phyloP scores from a whole-genome alignment of 1,140 invertebrate genomes.

The Tetramorium alpestre region DNA sequence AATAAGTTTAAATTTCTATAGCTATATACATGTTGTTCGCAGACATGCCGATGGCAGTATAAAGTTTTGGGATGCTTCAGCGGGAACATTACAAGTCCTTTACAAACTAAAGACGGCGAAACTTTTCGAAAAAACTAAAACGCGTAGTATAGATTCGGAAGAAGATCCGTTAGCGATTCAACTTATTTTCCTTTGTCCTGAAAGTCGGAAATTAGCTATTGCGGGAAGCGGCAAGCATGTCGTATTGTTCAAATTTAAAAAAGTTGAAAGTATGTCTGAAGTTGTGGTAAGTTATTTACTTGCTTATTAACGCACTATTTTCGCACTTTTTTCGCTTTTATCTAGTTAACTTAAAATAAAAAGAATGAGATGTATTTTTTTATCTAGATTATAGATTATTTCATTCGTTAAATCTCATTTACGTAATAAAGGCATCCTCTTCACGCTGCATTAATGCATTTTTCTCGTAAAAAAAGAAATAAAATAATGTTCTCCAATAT shows the following conservation, averaged over 20 bases:
- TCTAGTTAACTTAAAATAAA: conserved; percentile 4
- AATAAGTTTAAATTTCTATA: conserved; percentile 48
- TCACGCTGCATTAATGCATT: neutral
- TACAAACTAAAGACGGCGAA: conserved; percentile 99
- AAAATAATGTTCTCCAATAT: conserved; percentile 50
- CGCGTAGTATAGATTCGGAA: conserved; percentile 87
- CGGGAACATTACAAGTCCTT: conserved; percentile 96
- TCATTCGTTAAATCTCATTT: neutral
- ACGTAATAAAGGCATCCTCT: neutral
- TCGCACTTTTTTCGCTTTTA: neutral
- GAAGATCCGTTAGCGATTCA: conserved; percentile 98
- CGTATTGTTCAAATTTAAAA: conserved; percentile 97
- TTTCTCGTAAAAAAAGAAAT: neutral
- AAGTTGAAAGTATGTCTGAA: conserved; percentile 94
- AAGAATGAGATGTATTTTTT: neutral
- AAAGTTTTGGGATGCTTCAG: conserved; percentile 99
- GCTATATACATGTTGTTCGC: conserved; percentile 72
- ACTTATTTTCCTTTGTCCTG: conserved; percentile 95
- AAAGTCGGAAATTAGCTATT: conserved; percentile 95
- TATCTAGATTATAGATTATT: neutral
- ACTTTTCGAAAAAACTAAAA: conserved; percentile 92
- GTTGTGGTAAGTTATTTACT: conserved; percentile 89
- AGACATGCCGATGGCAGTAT: conserved; percentile 98
- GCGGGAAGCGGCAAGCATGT: conserved; percentile 97
- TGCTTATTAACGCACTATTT: neutral